A percentile compares a stretch with the other conserved stretches of the same genome.
Conservation (phyloP, 2,888 invertebrate genomes). For the Arrhopalites spinosus region DNA sequence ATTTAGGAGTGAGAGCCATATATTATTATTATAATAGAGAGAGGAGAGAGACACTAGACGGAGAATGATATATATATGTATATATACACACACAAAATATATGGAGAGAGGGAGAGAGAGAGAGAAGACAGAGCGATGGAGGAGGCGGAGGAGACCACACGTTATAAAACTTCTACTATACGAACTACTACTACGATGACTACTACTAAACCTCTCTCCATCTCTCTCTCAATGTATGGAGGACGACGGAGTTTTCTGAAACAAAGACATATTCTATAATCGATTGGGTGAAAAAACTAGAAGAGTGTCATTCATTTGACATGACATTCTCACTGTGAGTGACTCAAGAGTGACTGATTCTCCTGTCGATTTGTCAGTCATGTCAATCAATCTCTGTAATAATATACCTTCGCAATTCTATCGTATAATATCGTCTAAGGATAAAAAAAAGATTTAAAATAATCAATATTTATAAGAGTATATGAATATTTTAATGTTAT, state of each 20-base stretch:
- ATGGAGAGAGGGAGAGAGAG: neutral
- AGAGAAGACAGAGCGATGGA: neutral
- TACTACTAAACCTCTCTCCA: neutral
- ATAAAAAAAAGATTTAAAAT: neutral
- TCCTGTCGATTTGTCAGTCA: neutral
- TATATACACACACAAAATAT: neutral
- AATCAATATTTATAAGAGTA: neutral
- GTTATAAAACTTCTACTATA: neutral
- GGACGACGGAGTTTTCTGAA: neutral
- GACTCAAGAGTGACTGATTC: neutral
- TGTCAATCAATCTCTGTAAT: neutral
- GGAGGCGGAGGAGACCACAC: neutral
- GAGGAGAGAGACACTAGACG: neutral
- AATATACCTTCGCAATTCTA: slow-evolving; percentile 14
- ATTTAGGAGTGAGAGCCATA: neutral
- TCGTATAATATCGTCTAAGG: neutral
- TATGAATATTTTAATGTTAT: slow-evolving; percentile 2
- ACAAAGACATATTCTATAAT: neutral
- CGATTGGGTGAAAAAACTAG: neutral
- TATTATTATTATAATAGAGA: neutral
- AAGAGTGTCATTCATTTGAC: too few species aligned
- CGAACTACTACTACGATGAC: neutral
- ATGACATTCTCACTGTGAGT: neutral
- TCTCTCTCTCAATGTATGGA: neutral
- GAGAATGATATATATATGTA: slow-evolving; percentile 1